Base-by-base conservation (phyloP, 2,888 invertebrate genomes). In the Noctua janthe region DNA sequence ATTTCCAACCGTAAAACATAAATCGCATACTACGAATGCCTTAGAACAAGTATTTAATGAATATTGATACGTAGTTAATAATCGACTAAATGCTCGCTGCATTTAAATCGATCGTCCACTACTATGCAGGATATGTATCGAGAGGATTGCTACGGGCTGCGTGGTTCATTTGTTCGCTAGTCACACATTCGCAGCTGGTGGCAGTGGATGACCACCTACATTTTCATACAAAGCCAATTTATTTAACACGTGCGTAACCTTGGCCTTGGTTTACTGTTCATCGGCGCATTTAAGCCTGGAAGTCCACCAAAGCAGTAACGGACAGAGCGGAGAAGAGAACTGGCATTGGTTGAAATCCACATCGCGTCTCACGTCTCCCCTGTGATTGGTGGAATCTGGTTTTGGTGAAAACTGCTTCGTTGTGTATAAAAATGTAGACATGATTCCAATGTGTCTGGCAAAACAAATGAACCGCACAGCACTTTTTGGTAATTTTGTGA, bases 11-110 rank as follows among this genome's bases (percentile, higher is more conserved):
- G 35, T 76, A 67, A 39, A 75, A 72, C 72, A 81, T 75, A 72
- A 74, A 70, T 78, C 29, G 49, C 71, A 75, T 81, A 76, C 62
- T 74, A 73, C 79, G 76, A 80, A 88, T 81, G 51, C 78, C 76
- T 64, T 3, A 85, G 67, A 74, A 78, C 78, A 76, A 73, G 76
- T 85, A 71, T 49, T 15, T 66, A 73, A 86, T 88, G 67, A 80
- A 85, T 88, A 87, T 82, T 84, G 43, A 81, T 71, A 76, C n/a
- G 59, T 43, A 78, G 43, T 78, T 81, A 83, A 78, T 82, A 84
- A 78, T 81, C 74, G 51, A 72, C 62, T 84, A 49, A 80, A 83
- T 69, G 62, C 43, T 75, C 77, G 17, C 8, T 64, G 35, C 29
- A 74, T 78, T 71, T 17, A 47, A 35, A 2, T 17, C 47, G 7